Evolutionary conservation across 2,888 invertebrate genomes (phyloP).

Genomic region (Chrysomela aeneicollis): DNA sequence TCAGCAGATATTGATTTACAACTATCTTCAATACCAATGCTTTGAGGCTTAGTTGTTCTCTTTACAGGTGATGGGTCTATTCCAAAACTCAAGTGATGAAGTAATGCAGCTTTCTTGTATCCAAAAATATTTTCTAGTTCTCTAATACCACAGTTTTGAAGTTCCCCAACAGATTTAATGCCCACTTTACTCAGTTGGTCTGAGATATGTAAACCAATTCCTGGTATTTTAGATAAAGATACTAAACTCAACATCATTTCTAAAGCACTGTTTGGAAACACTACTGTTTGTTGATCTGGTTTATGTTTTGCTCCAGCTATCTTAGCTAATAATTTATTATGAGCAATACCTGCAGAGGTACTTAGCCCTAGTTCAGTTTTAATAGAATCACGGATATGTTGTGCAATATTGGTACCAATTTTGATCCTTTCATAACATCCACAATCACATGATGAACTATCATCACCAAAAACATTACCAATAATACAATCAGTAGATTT

Average conservation of each 20-base stretch:
- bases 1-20: conserved; percentile 77
- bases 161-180: conserved; percentile 72
- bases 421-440: conserved; percentile 76
- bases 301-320: conserved; percentile 76
- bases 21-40: conserved; percentile 82
- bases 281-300: conserved; percentile 83
- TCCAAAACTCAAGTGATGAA: conserved; percentile 78
- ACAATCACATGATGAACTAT: conserved; percentile 70
- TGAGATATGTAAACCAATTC: conserved; percentile 77
- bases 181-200: conserved; percentile 72
- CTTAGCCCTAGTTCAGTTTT: conserved; percentile 75
- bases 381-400: conserved; percentile 77
- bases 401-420: conserved; percentile 77
- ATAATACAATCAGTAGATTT: conserved; percentile 40
- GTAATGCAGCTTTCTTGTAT: conserved; percentile 71
- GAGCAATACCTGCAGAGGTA: conserved; percentile 82
- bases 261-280: conserved; percentile 74
- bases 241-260: conserved; percentile 72
- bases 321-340: conserved; percentile 86
- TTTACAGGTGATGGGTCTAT: conserved; percentile 77
- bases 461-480: conserved; percentile 69
- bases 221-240: conserved; percentile 73
- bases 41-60: conserved; percentile 78
- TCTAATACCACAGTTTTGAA: conserved; percentile 68
- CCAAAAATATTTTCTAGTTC: conserved; percentile 68